Conservation (phyloP, 2,888 invertebrate genomes). For the Amiota mariae region DNA sequence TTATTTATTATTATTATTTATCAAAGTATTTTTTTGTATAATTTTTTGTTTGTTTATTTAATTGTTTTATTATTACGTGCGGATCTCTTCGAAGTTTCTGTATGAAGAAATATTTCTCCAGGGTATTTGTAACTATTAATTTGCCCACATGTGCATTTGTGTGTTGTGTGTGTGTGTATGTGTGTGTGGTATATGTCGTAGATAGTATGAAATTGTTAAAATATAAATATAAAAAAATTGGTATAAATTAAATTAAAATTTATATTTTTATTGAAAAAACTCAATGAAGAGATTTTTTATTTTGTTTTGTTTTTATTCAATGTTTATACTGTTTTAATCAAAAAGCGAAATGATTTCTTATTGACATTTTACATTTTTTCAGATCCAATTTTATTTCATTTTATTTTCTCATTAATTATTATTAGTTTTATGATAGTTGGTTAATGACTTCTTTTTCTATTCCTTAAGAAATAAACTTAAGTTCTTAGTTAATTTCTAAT, state of each 20-base stretch:
- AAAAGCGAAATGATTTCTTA: slow-evolving; percentile 30
- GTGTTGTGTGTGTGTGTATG: no score
- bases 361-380: no score
- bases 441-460: background rate
- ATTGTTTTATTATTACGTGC: slow-evolving; percentile 31
- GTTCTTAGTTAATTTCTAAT: background rate
- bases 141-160: slow-evolving; percentile 38
- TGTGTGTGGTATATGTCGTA: slow-evolving; percentile 12
- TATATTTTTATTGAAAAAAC: slow-evolving; percentile 22
- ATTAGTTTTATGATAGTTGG: background rate
- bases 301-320: no score
- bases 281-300: background rate
- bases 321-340: no score
- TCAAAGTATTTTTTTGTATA: slow-evolving; percentile 11
- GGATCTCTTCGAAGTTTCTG: slow-evolving; percentile 25
- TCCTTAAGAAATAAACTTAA: background rate
- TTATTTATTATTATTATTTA: slow-evolving; percentile 19
- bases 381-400: background rate
- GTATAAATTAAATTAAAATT: slow-evolving; percentile 19
- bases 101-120: slow-evolving; percentile 45
- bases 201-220: background rate
- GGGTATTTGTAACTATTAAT: slow-evolving; percentile 22
- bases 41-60: slow-evolving; percentile 21
- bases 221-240: slow-evolving; percentile 42
- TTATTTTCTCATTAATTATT: slow-evolving; percentile 34